Base-by-base conservation (phyloP, 2,888 invertebrate species). In the Melieria picta region DNA sequence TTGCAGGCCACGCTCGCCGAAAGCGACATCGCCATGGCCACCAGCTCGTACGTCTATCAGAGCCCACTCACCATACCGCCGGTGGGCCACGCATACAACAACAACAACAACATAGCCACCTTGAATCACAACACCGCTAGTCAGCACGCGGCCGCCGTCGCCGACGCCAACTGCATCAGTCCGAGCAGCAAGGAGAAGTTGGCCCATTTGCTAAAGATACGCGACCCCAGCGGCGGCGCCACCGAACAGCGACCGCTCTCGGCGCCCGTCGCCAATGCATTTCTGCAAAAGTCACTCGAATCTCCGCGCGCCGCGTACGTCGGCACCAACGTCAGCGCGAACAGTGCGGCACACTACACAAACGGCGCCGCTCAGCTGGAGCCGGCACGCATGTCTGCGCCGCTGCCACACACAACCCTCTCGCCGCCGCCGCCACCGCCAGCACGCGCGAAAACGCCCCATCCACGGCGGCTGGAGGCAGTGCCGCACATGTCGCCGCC, bases 31-130 rank as follows among this genome's bases (percentile, higher is more conserved):
- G 81, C 79, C 73, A 82, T 83, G 82, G 82, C 82, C 48, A 79
- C 80, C 61, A 84, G 80, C 72, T 83, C 85, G 11, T 86, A 85
- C 77, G 83, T 84, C 46, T 86, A 86, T 75, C 82, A 83, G 72
- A 86, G 81, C 76, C 82, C 85, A 9, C 76, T 86, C 69, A 85
- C 85, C 63, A 84, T 86, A 76, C 86, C 86, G 71, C 79, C 82
- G 69, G 72, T 75, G 58, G 75, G 73, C 52, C 77, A 68, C 77
- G 45, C n/a, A 9, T 73, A 77, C 67, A 72, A 74, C 60, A 72
- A 75, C 48, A 74, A 71, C 60, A 77, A 72, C 66, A 74, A 69
- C 46, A 70, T 69, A 57, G 73, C 30, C 48, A 72, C 62, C 58
- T 66, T 66, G 45, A 76, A 71, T 58, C 72, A 71, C 65, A 73